Percentiles rank a stretch among this genome's conserved stretches.
phyloP scores from a whole-genome alignment of 2,888 invertebrate genomes.

The Nymphalis urticae region DNA sequence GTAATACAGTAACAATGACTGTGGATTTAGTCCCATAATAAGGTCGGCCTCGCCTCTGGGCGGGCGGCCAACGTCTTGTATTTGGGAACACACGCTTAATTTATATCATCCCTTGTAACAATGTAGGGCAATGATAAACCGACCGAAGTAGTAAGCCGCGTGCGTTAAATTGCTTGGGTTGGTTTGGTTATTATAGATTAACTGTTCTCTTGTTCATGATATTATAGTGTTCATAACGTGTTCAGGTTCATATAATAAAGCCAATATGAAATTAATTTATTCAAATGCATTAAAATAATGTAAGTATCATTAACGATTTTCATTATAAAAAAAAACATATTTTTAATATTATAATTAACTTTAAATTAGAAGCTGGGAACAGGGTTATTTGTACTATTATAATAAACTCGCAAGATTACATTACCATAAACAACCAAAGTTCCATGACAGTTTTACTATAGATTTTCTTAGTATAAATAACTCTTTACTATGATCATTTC shows the following conservation, averaged over 20 bases:
- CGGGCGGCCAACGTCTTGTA: conserved; percentile 74
- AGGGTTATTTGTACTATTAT: too few species aligned
- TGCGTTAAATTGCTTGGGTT: conserved; percentile 54
- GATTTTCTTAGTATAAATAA: too few species aligned
- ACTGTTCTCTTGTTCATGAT: conserved; percentile 22
- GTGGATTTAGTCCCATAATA: conserved; percentile 50
- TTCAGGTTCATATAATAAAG: background rate
- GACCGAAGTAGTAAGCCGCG: conserved; percentile 48
- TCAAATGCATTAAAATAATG: background rate
- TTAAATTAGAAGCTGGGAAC: too few species aligned
- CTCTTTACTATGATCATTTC: too few species aligned
- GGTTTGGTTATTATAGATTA: conserved; percentile 25
- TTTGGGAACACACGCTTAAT: conserved; percentile 62
- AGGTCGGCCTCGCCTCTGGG: conserved; percentile 54
- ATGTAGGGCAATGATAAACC: conserved; percentile 62
- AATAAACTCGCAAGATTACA: too few species aligned
- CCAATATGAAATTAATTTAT: background rate
- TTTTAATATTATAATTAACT: too few species aligned
- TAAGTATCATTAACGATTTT: too few species aligned
- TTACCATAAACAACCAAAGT: too few species aligned
- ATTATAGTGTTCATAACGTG: conserved; percentile 11
- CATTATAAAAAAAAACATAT: too few species aligned
- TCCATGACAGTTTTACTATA: too few species aligned
- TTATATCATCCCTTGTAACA: conserved; percentile 64
- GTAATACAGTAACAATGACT: conserved; percentile 19